phyloP scores from a whole-genome alignment of 2,888 invertebrate species.

The Phragmatobia fuliginosa region DNA sequence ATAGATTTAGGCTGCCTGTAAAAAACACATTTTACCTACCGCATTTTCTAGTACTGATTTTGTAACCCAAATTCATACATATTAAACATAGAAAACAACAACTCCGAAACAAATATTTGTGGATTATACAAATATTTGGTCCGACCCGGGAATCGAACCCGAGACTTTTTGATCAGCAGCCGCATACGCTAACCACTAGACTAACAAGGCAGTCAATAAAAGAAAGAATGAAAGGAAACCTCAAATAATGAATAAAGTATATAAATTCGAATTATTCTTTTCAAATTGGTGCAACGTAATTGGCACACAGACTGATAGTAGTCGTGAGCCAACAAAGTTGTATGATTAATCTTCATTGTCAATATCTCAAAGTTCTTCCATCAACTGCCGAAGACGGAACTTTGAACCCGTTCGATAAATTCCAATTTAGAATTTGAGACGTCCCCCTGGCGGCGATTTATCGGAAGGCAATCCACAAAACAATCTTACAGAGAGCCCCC shows the following conservation, averaged over 20 bases:
- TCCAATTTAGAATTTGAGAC: constrained; percentile 29
- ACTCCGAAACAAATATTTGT: too few species aligned
- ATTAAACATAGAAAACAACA: too few species aligned
- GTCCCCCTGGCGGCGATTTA: constrained; percentile 22
- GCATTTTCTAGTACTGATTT: too few species aligned
- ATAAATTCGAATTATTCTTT: not conserved
- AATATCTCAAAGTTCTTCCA: constrained; percentile 17
- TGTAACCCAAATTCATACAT: too few species aligned
- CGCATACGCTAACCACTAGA: too few species aligned
- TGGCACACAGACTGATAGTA: constrained; percentile 9
- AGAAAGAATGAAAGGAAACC: not conserved
- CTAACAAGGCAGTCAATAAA: too few species aligned
- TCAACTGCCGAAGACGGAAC: constrained; percentile 16
- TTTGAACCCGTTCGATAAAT: constrained; percentile 23
- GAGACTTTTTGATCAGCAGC: too few species aligned
- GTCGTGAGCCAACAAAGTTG: not conserved
- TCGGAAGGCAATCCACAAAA: constrained; percentile 13
- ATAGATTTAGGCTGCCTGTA: too few species aligned
- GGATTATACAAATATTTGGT: too few species aligned
- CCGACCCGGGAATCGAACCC: too few species aligned
- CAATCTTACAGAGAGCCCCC: constrained; percentile 11
- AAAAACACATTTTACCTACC: too few species aligned
- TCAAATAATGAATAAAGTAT: not conserved
- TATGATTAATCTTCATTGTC: constrained; percentile 15
- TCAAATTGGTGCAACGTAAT: not conserved